phyloP scores from a whole-genome alignment of 2,888 invertebrate species.

The Andrena praecox region DNA sequence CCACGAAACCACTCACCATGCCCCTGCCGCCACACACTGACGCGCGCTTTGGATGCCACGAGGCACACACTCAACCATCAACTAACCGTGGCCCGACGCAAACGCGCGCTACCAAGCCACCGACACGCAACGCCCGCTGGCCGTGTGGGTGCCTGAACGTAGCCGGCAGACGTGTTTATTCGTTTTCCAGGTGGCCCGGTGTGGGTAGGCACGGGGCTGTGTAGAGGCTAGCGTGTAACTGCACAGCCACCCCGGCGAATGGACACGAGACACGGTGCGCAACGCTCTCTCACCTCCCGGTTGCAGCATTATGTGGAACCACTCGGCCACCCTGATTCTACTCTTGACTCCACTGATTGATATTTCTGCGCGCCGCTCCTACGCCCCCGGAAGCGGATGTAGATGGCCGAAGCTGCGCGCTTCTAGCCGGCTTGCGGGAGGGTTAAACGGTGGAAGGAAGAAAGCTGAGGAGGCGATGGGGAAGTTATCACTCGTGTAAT shows the following conservation, averaged over 20 bases:
- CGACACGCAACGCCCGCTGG: neutral
- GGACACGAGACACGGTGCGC: constrained; percentile 61
- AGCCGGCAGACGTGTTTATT: constrained; percentile 47
- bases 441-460: neutral
- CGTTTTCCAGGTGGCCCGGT: constrained; percentile 39
- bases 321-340: constrained; percentile 80
- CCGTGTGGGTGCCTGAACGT: constrained; percentile 16
- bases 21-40: constrained; percentile 51
- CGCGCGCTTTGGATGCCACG: constrained; percentile 46
- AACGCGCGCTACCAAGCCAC: constrained; percentile 55
- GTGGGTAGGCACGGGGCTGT: constrained; percentile 20
- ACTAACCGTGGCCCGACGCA: constrained; percentile 22
- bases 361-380: constrained; percentile 71
- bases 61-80: constrained; percentile 34
- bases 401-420: constrained; percentile 15
- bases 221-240: constrained; percentile 14
- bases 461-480: neutral
- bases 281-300: constrained; percentile 68
- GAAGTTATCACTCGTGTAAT: neutral
- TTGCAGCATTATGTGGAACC: constrained; percentile 77
- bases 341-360: constrained; percentile 79
- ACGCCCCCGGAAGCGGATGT: constrained; percentile 49
- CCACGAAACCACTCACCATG: constrained; percentile 62
- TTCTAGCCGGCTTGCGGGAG: neutral
- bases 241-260: constrained; percentile 45